phyloP scores from a whole-genome alignment of 2,113 vertebrate species.

The Gadus macrocephalus region DNA sequence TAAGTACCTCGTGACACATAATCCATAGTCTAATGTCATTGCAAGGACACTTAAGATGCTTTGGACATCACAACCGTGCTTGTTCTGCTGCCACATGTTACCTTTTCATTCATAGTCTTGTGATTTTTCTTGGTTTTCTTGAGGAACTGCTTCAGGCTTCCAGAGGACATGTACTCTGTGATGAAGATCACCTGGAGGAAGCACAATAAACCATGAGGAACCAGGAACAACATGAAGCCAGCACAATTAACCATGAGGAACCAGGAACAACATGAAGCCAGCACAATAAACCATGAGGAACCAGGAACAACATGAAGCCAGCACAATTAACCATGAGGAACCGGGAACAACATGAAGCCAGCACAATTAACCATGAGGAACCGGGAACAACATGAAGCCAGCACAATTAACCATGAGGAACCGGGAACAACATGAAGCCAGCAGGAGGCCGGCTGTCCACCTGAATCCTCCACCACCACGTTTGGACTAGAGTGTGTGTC shows the following conservation, averaged over 20 bases:
- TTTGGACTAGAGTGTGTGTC: no score
- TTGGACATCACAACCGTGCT: neutral
- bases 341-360: neutral
- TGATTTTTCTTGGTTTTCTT: conserved; percentile 95
- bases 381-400: neutral
- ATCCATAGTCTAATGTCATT: neutral
- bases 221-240: no score
- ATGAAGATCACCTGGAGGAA: conserved; percentile 84
- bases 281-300: neutral
- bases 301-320: neutral
- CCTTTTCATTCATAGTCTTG: conserved; percentile 94
- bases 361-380: neutral
- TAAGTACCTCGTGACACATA: neutral
- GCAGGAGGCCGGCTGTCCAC: neutral
- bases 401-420: no score
- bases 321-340: neutral
- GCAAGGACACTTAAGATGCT: neutral
- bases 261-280: no score
- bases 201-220: no score
- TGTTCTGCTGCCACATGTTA: conserved; percentile 29
- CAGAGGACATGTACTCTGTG: conserved; percentile 91
- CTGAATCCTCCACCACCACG: no score
- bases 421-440: neutral
- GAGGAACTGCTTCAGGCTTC: conserved; percentile 88
- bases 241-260: neutral